Percentiles rank a stretch among this genome's conserved stretches.
These are phyloP conservation scores for Gobius niger DNA, from an alignment of 2,113 vertebrate genomes.

Conservation along the genomic window DNA sequence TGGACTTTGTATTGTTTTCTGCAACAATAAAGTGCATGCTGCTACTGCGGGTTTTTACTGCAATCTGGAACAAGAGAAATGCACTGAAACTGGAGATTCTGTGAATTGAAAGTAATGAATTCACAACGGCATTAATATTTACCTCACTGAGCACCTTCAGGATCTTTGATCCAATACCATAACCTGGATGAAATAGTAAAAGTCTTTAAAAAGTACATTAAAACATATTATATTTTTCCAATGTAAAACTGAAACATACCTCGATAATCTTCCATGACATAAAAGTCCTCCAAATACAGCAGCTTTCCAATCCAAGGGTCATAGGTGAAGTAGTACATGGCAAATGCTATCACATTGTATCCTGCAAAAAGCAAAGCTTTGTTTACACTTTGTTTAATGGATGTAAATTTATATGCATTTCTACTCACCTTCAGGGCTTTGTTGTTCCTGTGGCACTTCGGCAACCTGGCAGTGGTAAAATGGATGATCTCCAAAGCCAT, in stretches of 20 bases:
- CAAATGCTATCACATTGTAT: slow-evolving; percentile 69
- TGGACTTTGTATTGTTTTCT: slow-evolving; percentile 77
- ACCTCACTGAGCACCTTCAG: slow-evolving; percentile 80
- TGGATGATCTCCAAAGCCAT: slow-evolving; percentile 78
- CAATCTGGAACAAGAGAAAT: slow-evolving; percentile 65
- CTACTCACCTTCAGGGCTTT: slow-evolving; percentile 60
- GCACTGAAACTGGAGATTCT: background rate
- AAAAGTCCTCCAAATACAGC: slow-evolving; percentile 84
- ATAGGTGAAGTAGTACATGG: slow-evolving; percentile 82
- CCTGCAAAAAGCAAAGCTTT: slow-evolving; percentile 39
- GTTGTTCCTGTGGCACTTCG: slow-evolving; percentile 61
- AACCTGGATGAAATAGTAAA: slow-evolving; percentile 61
- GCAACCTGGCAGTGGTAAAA: slow-evolving; percentile 79
- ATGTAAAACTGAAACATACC: slow-evolving; percentile 49
- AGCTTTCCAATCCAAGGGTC: slow-evolving; percentile 79
- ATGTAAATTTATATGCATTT: background rate
- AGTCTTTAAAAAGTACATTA: too few species aligned
- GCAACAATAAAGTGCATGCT: slow-evolving; percentile 82
- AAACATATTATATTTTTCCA: background rate
- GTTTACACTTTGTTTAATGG: background rate
- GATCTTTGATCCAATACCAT: slow-evolving; percentile 76
- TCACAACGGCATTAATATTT: slow-evolving; percentile 1
- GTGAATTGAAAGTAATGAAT: background rate
- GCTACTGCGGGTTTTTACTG: slow-evolving; percentile 76
- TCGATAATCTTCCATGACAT: slow-evolving; percentile 70